A percentile compares a stretch with the other conserved stretches of the same genome.
These are phyloP conservation scores for Noctua janthe DNA, from an alignment of 2,888 invertebrate species.

Conservation along the genomic window DNA sequence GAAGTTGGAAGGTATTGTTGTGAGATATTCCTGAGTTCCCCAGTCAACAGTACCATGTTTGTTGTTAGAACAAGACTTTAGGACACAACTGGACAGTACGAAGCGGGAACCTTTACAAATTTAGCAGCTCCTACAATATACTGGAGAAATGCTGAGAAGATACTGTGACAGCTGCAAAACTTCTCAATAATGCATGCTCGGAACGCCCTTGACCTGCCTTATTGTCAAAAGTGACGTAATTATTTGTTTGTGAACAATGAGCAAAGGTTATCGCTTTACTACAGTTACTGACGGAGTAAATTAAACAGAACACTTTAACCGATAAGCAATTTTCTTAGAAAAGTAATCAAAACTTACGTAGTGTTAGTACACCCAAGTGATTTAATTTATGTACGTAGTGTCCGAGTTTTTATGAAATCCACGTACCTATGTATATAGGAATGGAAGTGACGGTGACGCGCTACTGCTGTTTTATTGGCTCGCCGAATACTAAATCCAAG, in stretches of 20 bases:
- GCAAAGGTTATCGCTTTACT: neutral
- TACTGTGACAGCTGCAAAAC: slow-evolving; percentile 55
- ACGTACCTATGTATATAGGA: slow-evolving; percentile 12
- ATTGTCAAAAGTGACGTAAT: slow-evolving; percentile 32
- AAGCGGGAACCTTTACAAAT: slow-evolving; percentile 43
- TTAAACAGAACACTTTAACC: neutral
- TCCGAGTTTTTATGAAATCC: slow-evolving; percentile 21
- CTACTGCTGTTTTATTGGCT: slow-evolving; percentile 64
- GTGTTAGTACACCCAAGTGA: slow-evolving; percentile 22
- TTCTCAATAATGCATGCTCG: slow-evolving; percentile 54
- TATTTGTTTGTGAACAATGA: slow-evolving; percentile 18
- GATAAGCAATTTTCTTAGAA: slow-evolving; percentile 27
- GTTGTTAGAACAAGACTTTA: slow-evolving; percentile 30
- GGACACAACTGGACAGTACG: slow-evolving; percentile 12
- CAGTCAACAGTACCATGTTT: slow-evolving; percentile 15
- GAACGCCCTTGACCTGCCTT: slow-evolving; percentile 45
- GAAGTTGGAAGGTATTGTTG: neutral
- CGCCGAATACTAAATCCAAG: slow-evolving; percentile 66
- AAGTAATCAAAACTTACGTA: slow-evolving; percentile 25
- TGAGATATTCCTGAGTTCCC: neutral
- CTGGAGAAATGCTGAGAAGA: slow-evolving; percentile 26
- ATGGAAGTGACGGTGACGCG: slow-evolving; percentile 36
- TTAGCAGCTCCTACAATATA: slow-evolving; percentile 33
- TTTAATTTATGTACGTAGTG: slow-evolving; percentile 27
- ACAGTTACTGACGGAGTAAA: neutral